These are phyloP conservation scores for Apocheima hispidaria DNA, from an alignment of 2,888 invertebrate genomes.

Conservation along the genomic window DNA sequence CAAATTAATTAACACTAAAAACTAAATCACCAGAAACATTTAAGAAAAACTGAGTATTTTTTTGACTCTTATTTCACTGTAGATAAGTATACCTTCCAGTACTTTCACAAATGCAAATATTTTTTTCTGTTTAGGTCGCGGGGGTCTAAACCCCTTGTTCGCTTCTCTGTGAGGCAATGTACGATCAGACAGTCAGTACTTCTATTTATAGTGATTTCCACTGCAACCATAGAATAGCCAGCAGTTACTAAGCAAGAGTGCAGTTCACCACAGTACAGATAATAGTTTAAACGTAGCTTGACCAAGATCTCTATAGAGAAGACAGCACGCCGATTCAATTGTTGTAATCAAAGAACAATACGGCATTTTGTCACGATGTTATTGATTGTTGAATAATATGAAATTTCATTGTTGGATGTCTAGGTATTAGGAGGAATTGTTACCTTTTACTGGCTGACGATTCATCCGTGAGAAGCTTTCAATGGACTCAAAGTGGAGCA, in stretches of 20 bases:
- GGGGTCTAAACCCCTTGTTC: constrained; percentile 69
- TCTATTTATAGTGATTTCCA: constrained; percentile 76
- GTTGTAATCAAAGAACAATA: constrained; percentile 37
- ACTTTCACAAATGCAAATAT: constrained; percentile 73
- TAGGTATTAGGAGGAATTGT: not conserved
- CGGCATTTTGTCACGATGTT: constrained; percentile 48
- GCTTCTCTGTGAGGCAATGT: constrained; percentile 76
- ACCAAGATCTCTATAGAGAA: constrained; percentile 62
- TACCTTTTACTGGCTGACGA: not conserved
- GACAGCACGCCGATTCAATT: constrained; percentile 37
- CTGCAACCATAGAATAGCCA: constrained; percentile 20
- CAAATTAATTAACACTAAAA: constrained; percentile 47
- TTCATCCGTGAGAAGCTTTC: not conserved
- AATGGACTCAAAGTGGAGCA: not conserved
- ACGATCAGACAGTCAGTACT: constrained; percentile 56
- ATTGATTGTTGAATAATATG: constrained; percentile 29
- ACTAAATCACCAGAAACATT: constrained; percentile 40
- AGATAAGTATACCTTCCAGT: constrained; percentile 68
- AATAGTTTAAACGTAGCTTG: constrained; percentile 1
- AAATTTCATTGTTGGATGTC: constrained; percentile 16
- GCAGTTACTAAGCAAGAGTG: constrained; percentile 25
- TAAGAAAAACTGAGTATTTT: constrained; percentile 11
- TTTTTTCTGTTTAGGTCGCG: constrained; percentile 59
- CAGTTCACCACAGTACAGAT: constrained; percentile 1
- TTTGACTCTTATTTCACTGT: constrained; percentile 34